Evolutionary conservation across 1,140 invertebrate genomes (phyloP), one percentile per base, ranked within the genome.

Genomic region (Araneus ventricosus): DNA sequence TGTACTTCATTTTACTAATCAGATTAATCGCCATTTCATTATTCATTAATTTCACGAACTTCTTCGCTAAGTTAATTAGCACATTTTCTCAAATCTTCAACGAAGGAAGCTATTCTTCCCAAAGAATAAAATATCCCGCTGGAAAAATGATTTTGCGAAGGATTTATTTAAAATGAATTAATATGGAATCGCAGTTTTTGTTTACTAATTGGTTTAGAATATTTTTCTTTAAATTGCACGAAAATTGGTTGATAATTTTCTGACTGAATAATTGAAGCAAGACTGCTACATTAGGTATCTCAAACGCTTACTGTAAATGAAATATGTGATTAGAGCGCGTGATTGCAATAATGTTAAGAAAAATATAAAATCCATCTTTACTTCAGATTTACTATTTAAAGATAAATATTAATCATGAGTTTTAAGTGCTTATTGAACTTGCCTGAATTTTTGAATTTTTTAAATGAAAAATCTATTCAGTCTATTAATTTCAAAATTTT

Each of bases 161-260:
- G 59, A 63, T n/a, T 24, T 63, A 63, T 63, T n/a, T n/a, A n/a
- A 63, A 63, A 63, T n/a, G n/a, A 63, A 63, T 63, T 22, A 63
- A 22, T 63, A n/a, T 63, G 59, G 1, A 2, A 24, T 6, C 6
- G 24, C 59, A n/a, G 5, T 4, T 24, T 61, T 61, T n/a, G 22
- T 3, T 63, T 17, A 8, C n/a, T 63, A n/a, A n/a, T 24, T 63
- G n/a, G 7, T 63, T 63, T 63, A n/a, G 6, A 24, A n/a, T 0
- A n/a, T 63, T 63, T 4, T 24, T 63, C 24, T 63, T 63, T 22
- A n/a, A 61, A 6, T n/a, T 63, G 1, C 1, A 24, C 24, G 20
- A n/a, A n/a, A 63, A 63, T 63, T 63, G 7, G 24, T 2, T 7
- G 8, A 63, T 2, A 63, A 63, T 63, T 7, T 63, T 63, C 59